Evolutionary conservation across 2,888 invertebrate species (phyloP).

Genomic region (Steinernema scapterisci): DNA sequence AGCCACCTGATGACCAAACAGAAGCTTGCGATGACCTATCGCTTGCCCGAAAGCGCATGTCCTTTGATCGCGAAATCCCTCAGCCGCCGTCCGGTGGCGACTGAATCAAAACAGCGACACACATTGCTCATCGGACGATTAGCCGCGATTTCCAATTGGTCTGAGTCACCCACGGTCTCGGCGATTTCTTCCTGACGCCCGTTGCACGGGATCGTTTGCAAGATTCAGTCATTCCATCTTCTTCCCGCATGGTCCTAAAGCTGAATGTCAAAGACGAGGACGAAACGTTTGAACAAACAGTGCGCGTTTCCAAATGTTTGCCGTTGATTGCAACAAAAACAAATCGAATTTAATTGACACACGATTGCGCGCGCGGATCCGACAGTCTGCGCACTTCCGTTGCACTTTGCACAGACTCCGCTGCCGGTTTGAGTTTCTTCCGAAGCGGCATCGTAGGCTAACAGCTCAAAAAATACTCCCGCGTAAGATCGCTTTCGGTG

Average conservation of each 20-base stretch:
- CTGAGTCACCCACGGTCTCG: too few species aligned
- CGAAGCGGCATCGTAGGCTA: neutral
- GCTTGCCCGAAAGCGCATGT: neutral
- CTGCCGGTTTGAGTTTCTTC: neutral
- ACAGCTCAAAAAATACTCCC: neutral
- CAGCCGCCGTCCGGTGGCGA: neutral
- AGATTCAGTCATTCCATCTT: neutral
- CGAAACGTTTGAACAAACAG: conserved; percentile 19
- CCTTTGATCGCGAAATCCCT: neutral
- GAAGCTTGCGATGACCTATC: neutral
- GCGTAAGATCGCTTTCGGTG: neutral
- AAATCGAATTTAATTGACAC: conserved; percentile 29
- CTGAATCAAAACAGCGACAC: neutral
- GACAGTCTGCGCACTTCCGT: neutral
- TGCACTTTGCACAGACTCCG: conserved; percentile 17
- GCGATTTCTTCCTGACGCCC: too few species aligned
- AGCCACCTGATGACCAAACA: conserved; percentile 22
- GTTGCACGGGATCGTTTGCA: neutral
- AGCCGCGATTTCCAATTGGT: neutral
- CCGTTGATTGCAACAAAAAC: conserved; percentile 23
- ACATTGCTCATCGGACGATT: neutral
- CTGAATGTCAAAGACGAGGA: neutral
- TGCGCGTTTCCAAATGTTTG: neutral
- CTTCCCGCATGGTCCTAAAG: too few species aligned
- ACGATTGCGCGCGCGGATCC: conserved; percentile 10